A percentile compares a stretch with the other conserved stretches of the same genome.
These are phyloP conservation scores for Eupithecia inturbata DNA, from an alignment of 2,888 invertebrate genomes.

Conservation along the genomic window DNA sequence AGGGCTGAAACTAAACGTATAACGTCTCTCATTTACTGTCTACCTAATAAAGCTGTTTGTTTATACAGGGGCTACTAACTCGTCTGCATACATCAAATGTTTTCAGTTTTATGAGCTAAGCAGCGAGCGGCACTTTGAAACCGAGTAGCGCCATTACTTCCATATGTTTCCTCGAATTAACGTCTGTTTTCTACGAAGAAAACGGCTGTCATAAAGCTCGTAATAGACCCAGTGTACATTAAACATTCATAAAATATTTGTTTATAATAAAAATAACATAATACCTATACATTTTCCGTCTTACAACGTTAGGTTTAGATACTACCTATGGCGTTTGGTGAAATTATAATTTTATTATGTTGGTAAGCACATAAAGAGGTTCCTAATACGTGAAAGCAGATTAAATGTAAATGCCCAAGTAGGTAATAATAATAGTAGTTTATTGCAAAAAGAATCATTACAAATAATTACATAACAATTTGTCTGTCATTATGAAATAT, in stretches of 20 bases:
- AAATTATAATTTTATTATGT: not conserved
- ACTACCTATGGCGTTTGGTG: not conserved
- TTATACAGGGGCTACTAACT: slow-evolving; percentile 66
- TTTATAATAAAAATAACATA: slow-evolving; percentile 68
- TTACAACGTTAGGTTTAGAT: slow-evolving; percentile 35
- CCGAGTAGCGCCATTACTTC: slow-evolving; percentile 77
- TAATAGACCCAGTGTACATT: slow-evolving; percentile 70
- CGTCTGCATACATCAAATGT: slow-evolving; percentile 80
- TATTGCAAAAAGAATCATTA: too few relatives aligned
- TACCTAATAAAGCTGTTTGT: slow-evolving; percentile 74
- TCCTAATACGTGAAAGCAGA: too few relatives aligned
- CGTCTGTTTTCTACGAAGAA: slow-evolving; percentile 82
- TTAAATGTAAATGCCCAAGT: not conserved
- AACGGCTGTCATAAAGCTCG: slow-evolving; percentile 77
- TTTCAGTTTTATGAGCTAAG: slow-evolving; percentile 65
- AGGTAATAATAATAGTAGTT: too few relatives aligned
- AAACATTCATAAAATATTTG: slow-evolving; percentile 76
- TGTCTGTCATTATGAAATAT: too few relatives aligned
- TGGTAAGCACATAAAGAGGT: not conserved
- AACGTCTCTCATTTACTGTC: not conserved
- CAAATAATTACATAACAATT: too few relatives aligned
- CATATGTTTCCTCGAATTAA: slow-evolving; percentile 83
- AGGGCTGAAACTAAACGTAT: not conserved
- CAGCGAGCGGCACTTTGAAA: slow-evolving; percentile 79
- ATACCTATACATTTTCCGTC: slow-evolving; percentile 52